Percentiles rank a stretch among this genome's conserved stretches.
Conservation (phyloP, 2,797 vertebrate genomes). For the Salarias fasciatus region DNA sequence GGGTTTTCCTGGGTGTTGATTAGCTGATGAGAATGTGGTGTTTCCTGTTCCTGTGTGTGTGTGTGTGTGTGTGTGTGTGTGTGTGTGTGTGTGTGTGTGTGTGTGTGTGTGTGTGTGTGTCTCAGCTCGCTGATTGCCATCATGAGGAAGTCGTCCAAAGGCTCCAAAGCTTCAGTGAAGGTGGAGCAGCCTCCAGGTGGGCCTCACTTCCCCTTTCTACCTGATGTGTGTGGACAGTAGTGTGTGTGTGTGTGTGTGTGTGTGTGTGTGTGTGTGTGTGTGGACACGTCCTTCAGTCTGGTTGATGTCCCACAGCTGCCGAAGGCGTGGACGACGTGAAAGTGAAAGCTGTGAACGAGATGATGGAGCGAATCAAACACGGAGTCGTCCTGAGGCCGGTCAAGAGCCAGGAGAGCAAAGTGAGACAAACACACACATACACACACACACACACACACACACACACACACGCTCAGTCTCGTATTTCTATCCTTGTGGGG, state of each 20-base stretch:
- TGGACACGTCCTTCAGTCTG: not conserved
- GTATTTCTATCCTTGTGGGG: too few species aligned
- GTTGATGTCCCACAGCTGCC: conserved; percentile 36
- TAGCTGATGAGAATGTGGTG: too few species aligned
- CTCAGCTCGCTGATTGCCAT: conserved; percentile 86
- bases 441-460: too few species aligned
- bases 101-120: not conserved
- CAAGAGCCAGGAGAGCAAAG: conserved; percentile 83
- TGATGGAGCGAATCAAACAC: conserved; percentile 88
- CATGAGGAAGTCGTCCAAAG: conserved; percentile 86
- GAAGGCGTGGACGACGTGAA: conserved; percentile 81
- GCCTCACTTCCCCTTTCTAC: not conserved
- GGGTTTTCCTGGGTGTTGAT: too few species aligned
- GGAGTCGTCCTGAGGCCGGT: conserved; percentile 85
- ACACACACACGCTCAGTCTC: too few species aligned
- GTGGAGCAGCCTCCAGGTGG: conserved; percentile 77
- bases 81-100: too few species aligned
- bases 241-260: too few species aligned
- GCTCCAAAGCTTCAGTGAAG: conserved; percentile 77
- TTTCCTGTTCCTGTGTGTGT: too few species aligned
- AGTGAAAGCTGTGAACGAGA: conserved; percentile 86
- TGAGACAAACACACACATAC: conserved; percentile 37
- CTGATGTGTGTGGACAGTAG: too few species aligned
- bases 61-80: too few species aligned
- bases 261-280: too few species aligned